These are phyloP conservation scores for Cordilura impudica DNA, from an alignment of 2,888 invertebrate genomes.

Conservation along the genomic window DNA sequence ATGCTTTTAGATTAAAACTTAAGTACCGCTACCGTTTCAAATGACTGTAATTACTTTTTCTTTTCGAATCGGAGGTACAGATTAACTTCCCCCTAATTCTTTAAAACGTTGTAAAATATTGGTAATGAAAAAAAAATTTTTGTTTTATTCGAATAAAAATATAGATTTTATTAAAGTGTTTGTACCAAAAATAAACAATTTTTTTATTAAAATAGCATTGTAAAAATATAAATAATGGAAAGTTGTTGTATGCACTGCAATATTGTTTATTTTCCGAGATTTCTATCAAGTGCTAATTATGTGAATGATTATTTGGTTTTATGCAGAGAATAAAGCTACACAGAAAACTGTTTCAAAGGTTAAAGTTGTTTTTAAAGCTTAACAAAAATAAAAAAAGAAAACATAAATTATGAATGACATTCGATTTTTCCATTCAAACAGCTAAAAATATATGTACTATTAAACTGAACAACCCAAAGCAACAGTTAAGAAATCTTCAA, in stretches of 20 bases:
- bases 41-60: no score
- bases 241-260: background rate
- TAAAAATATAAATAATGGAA: background rate
- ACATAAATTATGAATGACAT: background rate
- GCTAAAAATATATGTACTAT: slow-evolving; percentile 13
- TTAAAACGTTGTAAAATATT: no score
- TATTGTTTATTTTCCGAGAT: slow-evolving; percentile 19
- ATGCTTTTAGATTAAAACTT: no score
- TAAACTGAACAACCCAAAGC: slow-evolving; percentile 84
- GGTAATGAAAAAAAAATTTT: no score
- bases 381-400: background rate
- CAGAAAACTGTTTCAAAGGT: background rate
- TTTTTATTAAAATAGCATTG: background rate
- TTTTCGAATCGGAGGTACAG: no score
- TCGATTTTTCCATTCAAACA: no score
- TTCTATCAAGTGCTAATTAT: slow-evolving; percentile 6
- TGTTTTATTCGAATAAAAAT: no score
- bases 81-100: no score
- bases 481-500: slow-evolving; percentile 93
- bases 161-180: background rate
- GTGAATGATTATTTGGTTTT: background rate
- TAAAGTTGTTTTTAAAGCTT: background rate
- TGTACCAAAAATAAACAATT: background rate
- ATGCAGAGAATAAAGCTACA: slow-evolving; percentile 1
- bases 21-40: no score